Percentiles rank a stretch among this genome's conserved stretches.
These are phyloP conservation scores for Orbicella faveolata DNA, from an alignment of 64 coral and sea anemone species.

Conservation along the genomic window DNA sequence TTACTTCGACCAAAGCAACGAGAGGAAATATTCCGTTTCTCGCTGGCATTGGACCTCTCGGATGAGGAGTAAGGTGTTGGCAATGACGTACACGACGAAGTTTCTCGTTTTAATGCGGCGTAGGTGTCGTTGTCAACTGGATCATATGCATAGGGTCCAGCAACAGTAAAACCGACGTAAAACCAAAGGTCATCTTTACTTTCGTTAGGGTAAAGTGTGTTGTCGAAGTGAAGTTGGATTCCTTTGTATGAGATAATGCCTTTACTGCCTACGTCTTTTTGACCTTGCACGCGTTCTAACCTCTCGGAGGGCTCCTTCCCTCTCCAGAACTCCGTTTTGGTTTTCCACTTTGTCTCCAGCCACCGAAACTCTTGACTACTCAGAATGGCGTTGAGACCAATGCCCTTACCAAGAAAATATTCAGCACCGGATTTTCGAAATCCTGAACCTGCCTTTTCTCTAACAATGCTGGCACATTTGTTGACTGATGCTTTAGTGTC, in stretches of 20 bases:
- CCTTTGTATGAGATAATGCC: constrained; percentile 54
- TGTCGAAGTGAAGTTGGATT: constrained; percentile 46
- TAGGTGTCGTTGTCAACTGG: constrained; percentile 40
- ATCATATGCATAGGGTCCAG: constrained; percentile 51
- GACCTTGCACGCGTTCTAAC: constrained; percentile 26
- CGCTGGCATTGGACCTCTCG: background rate
- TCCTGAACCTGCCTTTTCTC: background rate
- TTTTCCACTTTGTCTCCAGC: background rate
- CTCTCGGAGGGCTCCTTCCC: constrained; percentile 15
- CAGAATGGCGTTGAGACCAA: constrained; percentile 37
- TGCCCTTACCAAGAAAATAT: constrained; percentile 58
- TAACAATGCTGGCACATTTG: background rate
- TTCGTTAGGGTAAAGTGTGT: constrained; percentile 21
- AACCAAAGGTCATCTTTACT: constrained; percentile 61
- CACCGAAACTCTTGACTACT: background rate
- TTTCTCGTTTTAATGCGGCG: background rate
- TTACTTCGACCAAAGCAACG: background rate
- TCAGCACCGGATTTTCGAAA: constrained; percentile 44
- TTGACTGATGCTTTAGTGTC: constrained; percentile 13
- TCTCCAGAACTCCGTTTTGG: constrained; percentile 44
- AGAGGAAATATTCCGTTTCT: background rate
- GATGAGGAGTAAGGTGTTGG: background rate
- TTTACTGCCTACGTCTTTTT: constrained; percentile 23
- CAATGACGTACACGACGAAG: background rate
- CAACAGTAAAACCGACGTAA: constrained; percentile 41